Evolutionary conservation across 2,113 vertebrate genomes (phyloP).

Genomic region (Potamarius usumacintae): DNA sequence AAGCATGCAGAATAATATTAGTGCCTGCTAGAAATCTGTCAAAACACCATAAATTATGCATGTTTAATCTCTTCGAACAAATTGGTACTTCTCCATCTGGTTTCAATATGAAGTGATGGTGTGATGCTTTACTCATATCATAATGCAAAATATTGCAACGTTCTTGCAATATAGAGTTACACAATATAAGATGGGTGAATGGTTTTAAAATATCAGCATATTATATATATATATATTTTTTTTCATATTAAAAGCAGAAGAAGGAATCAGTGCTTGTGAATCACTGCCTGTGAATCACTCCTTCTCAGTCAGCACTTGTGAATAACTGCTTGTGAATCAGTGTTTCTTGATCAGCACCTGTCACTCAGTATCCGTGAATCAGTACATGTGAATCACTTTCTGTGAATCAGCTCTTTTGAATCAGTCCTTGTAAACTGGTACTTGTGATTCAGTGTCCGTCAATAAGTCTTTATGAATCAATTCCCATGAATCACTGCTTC

Average conservation of each 20-base stretch:
- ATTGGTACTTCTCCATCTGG: constrained; percentile 28
- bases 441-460: not conserved
- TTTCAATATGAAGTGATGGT: constrained; percentile 6
- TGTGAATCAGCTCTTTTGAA: not conserved
- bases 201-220: not conserved
- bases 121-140: not conserved
- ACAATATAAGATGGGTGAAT: not conserved
- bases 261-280: not conserved
- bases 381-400: not conserved
- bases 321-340: not conserved
- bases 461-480: not conserved
- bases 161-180: not conserved
- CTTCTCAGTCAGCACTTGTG: not conserved
- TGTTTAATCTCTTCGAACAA: constrained; percentile 33
- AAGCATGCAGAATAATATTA: not conserved
- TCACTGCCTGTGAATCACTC: not conserved
- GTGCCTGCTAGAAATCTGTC: not conserved
- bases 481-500: not conserved
- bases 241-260: not conserved
- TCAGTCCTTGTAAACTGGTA: not conserved
- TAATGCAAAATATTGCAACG: not conserved
- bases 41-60: constrained; percentile 25
- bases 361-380: not conserved
- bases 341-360: not conserved
- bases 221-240: not conserved